Conservation (phyloP, 1,140 invertebrate genomes). For the Drosophila suzukii region DNA sequence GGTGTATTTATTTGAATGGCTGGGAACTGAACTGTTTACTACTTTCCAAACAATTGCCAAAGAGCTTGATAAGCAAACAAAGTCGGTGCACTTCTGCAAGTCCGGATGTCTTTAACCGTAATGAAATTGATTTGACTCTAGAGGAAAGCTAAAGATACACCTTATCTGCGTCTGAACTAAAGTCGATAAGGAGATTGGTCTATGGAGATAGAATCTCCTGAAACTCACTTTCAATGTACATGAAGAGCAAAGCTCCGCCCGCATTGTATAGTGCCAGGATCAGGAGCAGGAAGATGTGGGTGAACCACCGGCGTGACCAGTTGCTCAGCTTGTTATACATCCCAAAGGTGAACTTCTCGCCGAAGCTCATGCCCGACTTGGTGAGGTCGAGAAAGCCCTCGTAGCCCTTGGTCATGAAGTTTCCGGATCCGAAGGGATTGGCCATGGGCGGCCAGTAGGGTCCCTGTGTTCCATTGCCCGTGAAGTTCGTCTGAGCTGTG, state of each 20-base stretch:
- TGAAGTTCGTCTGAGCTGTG: conserved; percentile 66
- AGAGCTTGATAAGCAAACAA: conserved; percentile 72
- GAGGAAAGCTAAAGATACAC: no score
- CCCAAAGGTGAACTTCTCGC: conserved; percentile 92
- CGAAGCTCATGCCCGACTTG: conserved; percentile 91
- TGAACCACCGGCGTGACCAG: conserved; percentile 93
- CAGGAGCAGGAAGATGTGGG: conserved; percentile 92
- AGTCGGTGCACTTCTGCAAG: conserved; percentile 8
- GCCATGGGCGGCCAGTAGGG: conserved; percentile 85
- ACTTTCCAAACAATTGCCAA: conserved; percentile 61
- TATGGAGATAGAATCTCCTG: background rate
- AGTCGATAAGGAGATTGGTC: background rate
- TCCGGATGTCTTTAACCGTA: background rate
- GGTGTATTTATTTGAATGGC: conserved; percentile 30
- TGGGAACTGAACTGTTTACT: conserved; percentile 40
- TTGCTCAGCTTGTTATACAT: conserved; percentile 91
- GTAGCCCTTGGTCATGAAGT: conserved; percentile 91
- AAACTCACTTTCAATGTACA: conserved; percentile 89
- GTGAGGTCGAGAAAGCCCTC: conserved; percentile 91
- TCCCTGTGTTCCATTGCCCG: conserved; percentile 27
- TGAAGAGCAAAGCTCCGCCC: conserved; percentile 91
- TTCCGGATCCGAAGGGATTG: conserved; percentile 88
- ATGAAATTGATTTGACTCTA: background rate
- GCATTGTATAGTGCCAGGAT: conserved; percentile 91
- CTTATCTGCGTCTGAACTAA: background rate